A percentile compares a stretch with the other conserved stretches of the same genome.
Evolutionary conservation across 2,797 vertebrate species (phyloP).

Genomic region (Trachops cirrhosus): DNA sequence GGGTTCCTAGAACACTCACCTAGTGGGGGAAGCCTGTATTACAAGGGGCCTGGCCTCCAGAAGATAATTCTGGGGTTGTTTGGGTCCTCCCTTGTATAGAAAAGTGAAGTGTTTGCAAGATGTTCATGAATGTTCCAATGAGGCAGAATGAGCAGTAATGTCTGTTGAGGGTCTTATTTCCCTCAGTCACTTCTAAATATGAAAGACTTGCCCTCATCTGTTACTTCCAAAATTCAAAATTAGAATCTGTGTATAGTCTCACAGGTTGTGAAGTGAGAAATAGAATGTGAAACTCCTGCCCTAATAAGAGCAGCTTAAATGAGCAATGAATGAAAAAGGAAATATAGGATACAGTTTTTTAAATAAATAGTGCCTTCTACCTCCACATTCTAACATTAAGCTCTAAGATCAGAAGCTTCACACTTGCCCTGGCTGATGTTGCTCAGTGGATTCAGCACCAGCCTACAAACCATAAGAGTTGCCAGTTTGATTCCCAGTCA

Average conservation of each 20-base stretch:
- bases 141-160: slow-evolving; percentile 1
- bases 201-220: background rate
- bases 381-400: background rate
- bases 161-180: background rate
- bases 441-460: no score
- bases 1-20: background rate
- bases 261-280: background rate
- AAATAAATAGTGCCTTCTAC: background rate
- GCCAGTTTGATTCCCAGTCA: no score
- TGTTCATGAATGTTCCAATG: background rate
- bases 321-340: background rate
- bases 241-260: background rate
- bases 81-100: background rate
- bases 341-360: background rate
- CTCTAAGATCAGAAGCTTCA: background rate
- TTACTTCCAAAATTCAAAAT: slow-evolving; percentile 39
- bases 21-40: background rate
- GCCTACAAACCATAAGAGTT: no score
- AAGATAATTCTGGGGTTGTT: background rate
- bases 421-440: background rate
- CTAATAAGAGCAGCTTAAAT: background rate
- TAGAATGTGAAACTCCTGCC: background rate
- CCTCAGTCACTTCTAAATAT: background rate
- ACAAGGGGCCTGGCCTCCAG: background rate
- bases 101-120: background rate